Base-by-base conservation (phyloP, 2,888 invertebrate species). In the Iphiclides podalirius region DNA sequence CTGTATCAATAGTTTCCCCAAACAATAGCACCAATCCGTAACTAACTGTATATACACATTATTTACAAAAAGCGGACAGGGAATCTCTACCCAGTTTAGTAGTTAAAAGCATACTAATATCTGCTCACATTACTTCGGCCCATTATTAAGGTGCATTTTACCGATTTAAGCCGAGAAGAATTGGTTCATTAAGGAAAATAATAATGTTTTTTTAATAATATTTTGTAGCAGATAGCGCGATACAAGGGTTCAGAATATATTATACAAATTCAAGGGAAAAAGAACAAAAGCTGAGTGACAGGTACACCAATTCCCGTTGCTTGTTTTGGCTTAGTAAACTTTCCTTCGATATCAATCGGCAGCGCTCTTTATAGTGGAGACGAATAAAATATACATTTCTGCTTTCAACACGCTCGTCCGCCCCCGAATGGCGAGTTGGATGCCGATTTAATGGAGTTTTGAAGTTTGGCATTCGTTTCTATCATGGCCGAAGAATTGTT, bases 261-360 rank as follows among this genome's bases (percentile, higher is more conserved):
- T 87, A 87, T 86, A 86, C 86, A 86, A 87, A 87, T 87, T 85
- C 85, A 81, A 82, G 83, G 83, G 82, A 86, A 76, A 87, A 86
- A 79, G 6, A 88, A 84, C 83, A 84, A 79, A 77, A 72, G 62
- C 64, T 68, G 77, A 79, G 82, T 86, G 87, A 88, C 87, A 87
- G 87, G 79, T 85, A 88, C 86, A 88, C 78, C 78, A 77, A 78
- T 82, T 86, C 74, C 72, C 78, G 73, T 72, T 85, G 79, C 73
- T 86, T 79, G 79, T 84, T 86, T 86, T 87, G 77, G 77, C 72
- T 82, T 80, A 77, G 75, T 70, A 67, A 69, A 71, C 72, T 78
- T 84, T 82, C 81, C 81, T 81, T 79, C 77, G 72, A 74, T 79
- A 75, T 76, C 79, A 75, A 85, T 85, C 84, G 76, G 63, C 63